Evolutionary conservation across 2,113 vertebrate genomes (phyloP), one percentile per base, ranked within the genome.

Genomic region (Anhinga anhinga): DNA sequence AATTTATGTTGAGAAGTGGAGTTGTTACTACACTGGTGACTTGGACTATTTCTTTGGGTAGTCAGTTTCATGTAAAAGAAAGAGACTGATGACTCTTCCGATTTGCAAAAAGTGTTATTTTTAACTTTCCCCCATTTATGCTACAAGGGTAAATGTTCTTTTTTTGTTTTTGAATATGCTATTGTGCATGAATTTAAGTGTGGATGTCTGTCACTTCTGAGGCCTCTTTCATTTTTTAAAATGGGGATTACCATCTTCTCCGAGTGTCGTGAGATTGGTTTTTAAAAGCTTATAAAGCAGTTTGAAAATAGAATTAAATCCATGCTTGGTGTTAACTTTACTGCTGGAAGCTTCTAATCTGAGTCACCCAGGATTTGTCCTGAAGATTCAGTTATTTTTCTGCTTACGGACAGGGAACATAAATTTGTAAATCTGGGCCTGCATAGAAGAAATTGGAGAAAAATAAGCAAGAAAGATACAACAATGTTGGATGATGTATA

Each of bases 401-500:
- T 76, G 88, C 95, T 97, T 97, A 66, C 1, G 44, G 82, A 88
- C 52, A 85, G 95, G 91, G 95, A 98, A 76, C 63, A 77, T 69
- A 96, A 38, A 80, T 85, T 97, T 91, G 56, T 95, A 96, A 96
- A 76, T 97, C 76, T 97, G 93, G 76, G 88, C 61, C 90, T 90
- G 5, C 90, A 61, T 89, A 97, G 88, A 86, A 97, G 81, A 98
- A 95, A 67, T 92, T 97, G 89, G 91, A 94, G 92, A 84, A 97
- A 92, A 98, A 8, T 32, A 90, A 93, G 69, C 88, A 95, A 92
- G 93, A 97, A 90, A 67, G 29, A 30, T 65, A 22, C 55, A 93
- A 83, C 15, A 63, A 3, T 62, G 26, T 62, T 89, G 44, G 47
- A 22, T 36, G 70, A 3, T 26, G 30, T 84, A 61, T 62, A 42